Evolutionary conservation across 2,113 vertebrate species (phyloP).

Genomic region (Dolichallabes microphthalmus): DNA sequence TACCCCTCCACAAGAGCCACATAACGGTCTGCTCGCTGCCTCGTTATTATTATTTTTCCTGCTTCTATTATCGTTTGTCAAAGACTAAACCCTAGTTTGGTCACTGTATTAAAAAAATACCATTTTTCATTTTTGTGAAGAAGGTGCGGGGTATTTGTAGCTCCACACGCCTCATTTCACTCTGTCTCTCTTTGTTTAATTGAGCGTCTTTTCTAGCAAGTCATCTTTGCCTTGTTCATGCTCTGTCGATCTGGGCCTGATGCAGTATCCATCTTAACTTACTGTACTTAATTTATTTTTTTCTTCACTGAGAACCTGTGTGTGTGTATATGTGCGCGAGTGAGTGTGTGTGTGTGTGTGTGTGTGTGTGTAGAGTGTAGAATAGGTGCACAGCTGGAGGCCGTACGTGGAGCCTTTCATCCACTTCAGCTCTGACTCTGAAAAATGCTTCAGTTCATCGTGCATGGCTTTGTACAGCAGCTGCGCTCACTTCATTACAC

Average conservation of each 20-base stretch:
- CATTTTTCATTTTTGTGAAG: conserved; percentile 11
- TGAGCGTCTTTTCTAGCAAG: conserved; percentile 8
- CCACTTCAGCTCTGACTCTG: conserved; percentile 8
- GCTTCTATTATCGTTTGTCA: conserved; percentile 22
- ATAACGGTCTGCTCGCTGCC: background rate
- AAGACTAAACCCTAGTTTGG: background rate
- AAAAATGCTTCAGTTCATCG: conserved; percentile 31
- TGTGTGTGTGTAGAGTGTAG: background rate
- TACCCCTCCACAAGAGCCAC: background rate
- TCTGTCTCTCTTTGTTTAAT: conserved; percentile 13
- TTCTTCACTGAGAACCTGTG: conserved; percentile 16
- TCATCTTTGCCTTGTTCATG: conserved; percentile 17
- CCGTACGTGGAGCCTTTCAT: conserved; percentile 11
- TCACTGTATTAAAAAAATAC: background rate
- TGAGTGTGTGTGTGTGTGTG: conserved; percentile 19
- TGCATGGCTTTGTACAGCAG: conserved; percentile 29
- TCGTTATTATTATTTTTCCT: background rate
- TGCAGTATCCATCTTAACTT: conserved; percentile 28
- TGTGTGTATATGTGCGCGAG: background rate
- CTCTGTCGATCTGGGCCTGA: conserved; percentile 23
- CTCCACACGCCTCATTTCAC: conserved; percentile 2
- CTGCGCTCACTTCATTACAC: conserved; percentile 46
- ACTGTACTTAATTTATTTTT: background rate
- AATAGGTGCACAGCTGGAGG: conserved; percentile 37
- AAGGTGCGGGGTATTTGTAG: conserved; percentile 5